These are phyloP conservation scores for Trichonephila clavata DNA, from an alignment of 1,140 invertebrate genomes.

Conservation along the genomic window DNA sequence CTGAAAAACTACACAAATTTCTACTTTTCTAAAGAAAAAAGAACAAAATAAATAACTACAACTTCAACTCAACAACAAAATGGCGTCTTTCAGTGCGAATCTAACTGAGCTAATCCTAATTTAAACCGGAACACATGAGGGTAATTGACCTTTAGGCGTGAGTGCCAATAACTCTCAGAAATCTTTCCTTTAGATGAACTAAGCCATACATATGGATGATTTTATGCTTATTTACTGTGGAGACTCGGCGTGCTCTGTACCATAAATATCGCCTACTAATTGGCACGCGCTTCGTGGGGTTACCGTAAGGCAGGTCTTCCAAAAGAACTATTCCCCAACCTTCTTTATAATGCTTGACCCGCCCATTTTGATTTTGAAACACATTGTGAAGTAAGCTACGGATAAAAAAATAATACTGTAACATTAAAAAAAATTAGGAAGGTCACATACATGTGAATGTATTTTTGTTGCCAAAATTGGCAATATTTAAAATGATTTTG, in stretches of 20 bases:
- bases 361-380: background rate
- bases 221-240: slow-evolving; percentile 70
- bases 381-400: too few species aligned
- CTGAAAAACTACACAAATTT: slow-evolving; percentile 47
- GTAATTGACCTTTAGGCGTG: slow-evolving; percentile 73
- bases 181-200: slow-evolving; percentile 61
- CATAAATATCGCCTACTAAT: slow-evolving; percentile 75
- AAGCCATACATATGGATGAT: slow-evolving; percentile 75
- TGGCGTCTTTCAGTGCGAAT: slow-evolving; percentile 48
- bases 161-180: slow-evolving; percentile 66
- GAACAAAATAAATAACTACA: slow-evolving; percentile 24
- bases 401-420: too few species aligned
- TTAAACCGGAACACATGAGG: slow-evolving; percentile 75
- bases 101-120: slow-evolving; percentile 66
- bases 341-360: slow-evolving; percentile 20
- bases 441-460: too few species aligned
- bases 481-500: too few species aligned
- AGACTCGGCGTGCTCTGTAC: slow-evolving; percentile 48
- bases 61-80: slow-evolving; percentile 38
- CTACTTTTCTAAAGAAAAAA: background rate
- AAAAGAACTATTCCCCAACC: background rate
- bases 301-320: background rate
- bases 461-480: too few species aligned
- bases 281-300: slow-evolving; percentile 61
- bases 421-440: too few species aligned